Evolutionary conservation across 1,140 invertebrate genomes (phyloP), one percentile per base, ranked within the genome.

Genomic region (Drosophila ananassae): DNA sequence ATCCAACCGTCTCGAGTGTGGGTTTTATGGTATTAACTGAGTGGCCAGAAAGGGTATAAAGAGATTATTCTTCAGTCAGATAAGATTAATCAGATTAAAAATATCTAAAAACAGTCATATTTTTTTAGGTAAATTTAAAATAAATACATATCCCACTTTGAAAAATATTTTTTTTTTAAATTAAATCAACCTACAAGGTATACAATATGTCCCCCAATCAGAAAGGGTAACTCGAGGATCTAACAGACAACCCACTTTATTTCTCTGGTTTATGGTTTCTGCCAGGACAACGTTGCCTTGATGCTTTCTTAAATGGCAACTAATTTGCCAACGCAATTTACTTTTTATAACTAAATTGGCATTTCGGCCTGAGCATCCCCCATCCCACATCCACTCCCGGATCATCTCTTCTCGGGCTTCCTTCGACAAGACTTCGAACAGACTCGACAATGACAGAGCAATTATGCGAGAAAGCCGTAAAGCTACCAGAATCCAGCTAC

Each of bases 301-400:
- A 61, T 74, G 69, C 61, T 55, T 77, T 60, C 82, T 87, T 85
- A 81, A 85, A 85, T 85, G 82, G 81, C 81, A 81, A 87, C 81
- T 85, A 81, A 85, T 87, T 84, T 85, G 82, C 64, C 67, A 81
- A 73, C 68, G 82, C 82, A 85, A 81, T 85, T 85, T 87, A 69
- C 74, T 75, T 85, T 85, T 85, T 85, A 85, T 87, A 85, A 85
- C 81, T 87, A 87, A 85, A 85, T 87, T 85, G 73, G 81, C 74
- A 59, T 77, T 84, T 75, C 44, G 60, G 56, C 57, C 34, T 44
- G 28, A 21, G 25, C 10, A 17, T 25, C 47, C 21, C 24, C 9
- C 34, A 7, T 5, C 12, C 13, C 2, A 21, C 13, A 47, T 21
- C 44, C 17, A 7, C 41, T 21, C 13, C 41, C 44, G 22, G 50